Conservation (phyloP, 2,888 invertebrate genomes). For the Nomada hirtipes region DNA sequence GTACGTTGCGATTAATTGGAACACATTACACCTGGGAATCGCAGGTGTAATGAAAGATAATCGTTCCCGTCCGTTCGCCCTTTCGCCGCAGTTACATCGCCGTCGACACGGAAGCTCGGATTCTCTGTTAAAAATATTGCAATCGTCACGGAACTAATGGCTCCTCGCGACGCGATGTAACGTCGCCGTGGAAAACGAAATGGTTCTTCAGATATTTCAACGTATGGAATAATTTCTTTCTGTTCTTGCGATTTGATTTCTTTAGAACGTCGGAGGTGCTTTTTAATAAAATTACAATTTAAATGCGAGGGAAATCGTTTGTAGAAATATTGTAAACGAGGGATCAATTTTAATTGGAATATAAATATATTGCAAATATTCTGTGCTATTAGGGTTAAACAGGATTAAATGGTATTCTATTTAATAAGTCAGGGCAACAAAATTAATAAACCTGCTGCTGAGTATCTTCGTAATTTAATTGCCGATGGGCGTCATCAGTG, state of each 20-base stretch:
- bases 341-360: too few relatives aligned
- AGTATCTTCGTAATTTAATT: neutral
- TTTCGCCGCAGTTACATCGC: conserved; percentile 73
- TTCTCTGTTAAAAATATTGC: conserved; percentile 69
- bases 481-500: conserved; percentile 17
- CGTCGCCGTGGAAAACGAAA: neutral
- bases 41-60: conserved; percentile 82
- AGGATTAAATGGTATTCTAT: too few relatives aligned
- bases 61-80: conserved; percentile 72
- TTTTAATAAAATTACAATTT: too few relatives aligned
- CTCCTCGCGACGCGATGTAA: conserved; percentile 39
- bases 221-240: too few relatives aligned
- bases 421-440: too few relatives aligned
- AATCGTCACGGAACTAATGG: conserved; percentile 53
- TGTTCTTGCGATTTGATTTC: too few relatives aligned
- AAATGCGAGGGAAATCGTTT: too few relatives aligned
- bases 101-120: conserved; percentile 72
- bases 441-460: neutral
- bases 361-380: too few relatives aligned
- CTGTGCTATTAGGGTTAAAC: too few relatives aligned
- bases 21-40: conserved; percentile 80
- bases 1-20: conserved; percentile 69
- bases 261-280: too few relatives aligned
- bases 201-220: neutral
- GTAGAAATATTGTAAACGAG: too few relatives aligned